Conservation (phyloP, 2,888 invertebrate genomes). For the Ellobium chinense region DNA sequence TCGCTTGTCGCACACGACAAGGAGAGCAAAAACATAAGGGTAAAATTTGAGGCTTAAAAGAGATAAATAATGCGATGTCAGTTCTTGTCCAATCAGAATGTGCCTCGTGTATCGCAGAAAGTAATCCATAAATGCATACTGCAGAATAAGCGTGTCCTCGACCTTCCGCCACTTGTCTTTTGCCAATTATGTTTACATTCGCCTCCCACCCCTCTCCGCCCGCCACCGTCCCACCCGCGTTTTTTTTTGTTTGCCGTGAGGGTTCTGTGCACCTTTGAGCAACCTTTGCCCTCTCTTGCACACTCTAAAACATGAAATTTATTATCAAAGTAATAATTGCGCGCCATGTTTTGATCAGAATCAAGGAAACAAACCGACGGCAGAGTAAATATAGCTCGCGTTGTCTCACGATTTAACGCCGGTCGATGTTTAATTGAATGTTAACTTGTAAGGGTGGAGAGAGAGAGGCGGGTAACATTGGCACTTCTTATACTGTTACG, state of each 20-base stretch:
- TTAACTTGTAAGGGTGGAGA: not conserved
- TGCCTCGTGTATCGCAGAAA: not conserved
- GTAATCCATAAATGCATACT: not conserved
- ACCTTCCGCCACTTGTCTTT: no score
- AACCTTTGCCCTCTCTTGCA: conserved; percentile 19
- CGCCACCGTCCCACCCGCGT: no score
- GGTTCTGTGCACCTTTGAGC: not conserved
- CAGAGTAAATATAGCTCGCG: not conserved
- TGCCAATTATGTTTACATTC: no score
- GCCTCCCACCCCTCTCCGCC: no score
- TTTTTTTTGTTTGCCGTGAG: not conserved
- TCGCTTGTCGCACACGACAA: no score
- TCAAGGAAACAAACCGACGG: not conserved
- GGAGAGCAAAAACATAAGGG: no score
- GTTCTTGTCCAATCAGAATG: conserved; percentile 3
- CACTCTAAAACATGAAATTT: not conserved
- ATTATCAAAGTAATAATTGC: conserved; percentile 23
- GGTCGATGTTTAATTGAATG: not conserved
- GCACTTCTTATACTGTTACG: no score
- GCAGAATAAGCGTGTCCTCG: conserved; percentile 24
- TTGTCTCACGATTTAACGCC: conserved; percentile 6
- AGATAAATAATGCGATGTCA: no score
- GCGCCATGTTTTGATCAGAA: not conserved
- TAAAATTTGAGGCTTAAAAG: no score
- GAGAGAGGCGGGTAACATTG: not conserved